Evolutionary conservation across 1,140 invertebrate species (phyloP).

Genomic region (Drosophila suzukii): DNA sequence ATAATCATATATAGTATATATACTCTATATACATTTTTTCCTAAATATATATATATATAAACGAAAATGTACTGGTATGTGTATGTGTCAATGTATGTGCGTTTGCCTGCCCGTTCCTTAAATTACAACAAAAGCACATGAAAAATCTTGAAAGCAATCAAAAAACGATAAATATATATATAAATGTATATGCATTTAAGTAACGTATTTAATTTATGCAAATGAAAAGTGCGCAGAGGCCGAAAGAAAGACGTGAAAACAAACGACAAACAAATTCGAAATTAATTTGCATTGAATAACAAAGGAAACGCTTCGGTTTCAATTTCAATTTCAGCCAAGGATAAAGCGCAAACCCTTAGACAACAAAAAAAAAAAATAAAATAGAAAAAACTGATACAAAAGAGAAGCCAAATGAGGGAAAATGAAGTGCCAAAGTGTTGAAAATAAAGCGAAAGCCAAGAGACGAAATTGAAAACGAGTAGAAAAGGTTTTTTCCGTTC

Average conservation of each 20-base stretch:
- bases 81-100: constrained; percentile 40
- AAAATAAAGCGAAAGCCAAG: constrained; percentile 51
- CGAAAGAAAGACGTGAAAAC: constrained; percentile 5
- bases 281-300: constrained; percentile 73
- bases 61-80: constrained; percentile 27
- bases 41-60: constrained; percentile 4
- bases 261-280: constrained; percentile 64
- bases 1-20: constrained; percentile 28
- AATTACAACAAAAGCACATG: constrained; percentile 15
- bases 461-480: constrained; percentile 27
- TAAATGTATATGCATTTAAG: constrained; percentile 1
- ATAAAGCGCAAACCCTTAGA: constrained; percentile 17
- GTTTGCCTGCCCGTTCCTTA: constrained; percentile 28
- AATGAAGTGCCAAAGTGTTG: constrained; percentile 76
- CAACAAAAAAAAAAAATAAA: constrained; percentile 27
- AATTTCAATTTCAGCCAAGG: constrained; percentile 42
- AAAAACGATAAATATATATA: constrained; percentile 17
- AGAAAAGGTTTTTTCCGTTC: constrained; percentile 9
- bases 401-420: constrained; percentile 45
- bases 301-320: constrained; percentile 51
- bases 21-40: constrained; percentile 6
- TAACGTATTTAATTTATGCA: constrained; percentile 56
- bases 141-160: constrained; percentile 21
- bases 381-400: constrained; percentile 22
- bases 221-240: constrained; percentile 53